These are phyloP conservation scores for Hypsopygia costalis DNA, from an alignment of 2,888 invertebrate genomes.

Conservation along the genomic window DNA sequence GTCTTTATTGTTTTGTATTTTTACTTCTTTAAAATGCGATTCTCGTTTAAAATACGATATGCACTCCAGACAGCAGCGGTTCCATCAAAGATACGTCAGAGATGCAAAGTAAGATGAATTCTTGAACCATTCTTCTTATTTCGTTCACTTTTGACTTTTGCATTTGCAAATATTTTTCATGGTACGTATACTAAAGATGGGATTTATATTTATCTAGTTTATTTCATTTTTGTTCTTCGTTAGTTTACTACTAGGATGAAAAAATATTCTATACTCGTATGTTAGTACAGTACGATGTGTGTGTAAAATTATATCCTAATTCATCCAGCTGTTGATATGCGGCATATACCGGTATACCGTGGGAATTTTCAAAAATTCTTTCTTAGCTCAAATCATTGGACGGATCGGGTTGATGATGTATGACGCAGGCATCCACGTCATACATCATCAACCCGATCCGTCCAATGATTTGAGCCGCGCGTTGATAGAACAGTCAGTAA, in stretches of 20 bases:
- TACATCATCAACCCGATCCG: no score
- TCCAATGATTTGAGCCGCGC: no score
- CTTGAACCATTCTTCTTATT: conserved; percentile 4
- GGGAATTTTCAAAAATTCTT: no score
- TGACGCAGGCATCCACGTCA: no score
- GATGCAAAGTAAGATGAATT: conserved; percentile 25
- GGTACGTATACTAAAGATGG: neutral
- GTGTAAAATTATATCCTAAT: no score
- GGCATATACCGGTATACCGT: no score
- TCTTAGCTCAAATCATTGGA: no score
- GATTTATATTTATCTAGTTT: neutral
- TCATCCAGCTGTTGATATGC: no score
- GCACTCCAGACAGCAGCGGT: conserved; percentile 32
- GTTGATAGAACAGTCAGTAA: no score
- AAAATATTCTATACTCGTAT: no score
- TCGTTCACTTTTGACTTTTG: conserved; percentile 4
- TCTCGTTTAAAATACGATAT: conserved; percentile 37
- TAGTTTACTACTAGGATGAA: no score
- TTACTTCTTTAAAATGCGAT: conserved; percentile 37
- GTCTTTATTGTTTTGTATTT: conserved; percentile 40
- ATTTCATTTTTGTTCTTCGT: neutral
- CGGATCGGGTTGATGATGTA: neutral
- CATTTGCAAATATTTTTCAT: conserved; percentile 2
- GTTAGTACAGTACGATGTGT: no score
- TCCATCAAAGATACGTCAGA: conserved; percentile 34